These are phyloP conservation scores for Leptopterna dolabrata DNA, from an alignment of 2,888 invertebrate species.

Conservation along the genomic window DNA sequence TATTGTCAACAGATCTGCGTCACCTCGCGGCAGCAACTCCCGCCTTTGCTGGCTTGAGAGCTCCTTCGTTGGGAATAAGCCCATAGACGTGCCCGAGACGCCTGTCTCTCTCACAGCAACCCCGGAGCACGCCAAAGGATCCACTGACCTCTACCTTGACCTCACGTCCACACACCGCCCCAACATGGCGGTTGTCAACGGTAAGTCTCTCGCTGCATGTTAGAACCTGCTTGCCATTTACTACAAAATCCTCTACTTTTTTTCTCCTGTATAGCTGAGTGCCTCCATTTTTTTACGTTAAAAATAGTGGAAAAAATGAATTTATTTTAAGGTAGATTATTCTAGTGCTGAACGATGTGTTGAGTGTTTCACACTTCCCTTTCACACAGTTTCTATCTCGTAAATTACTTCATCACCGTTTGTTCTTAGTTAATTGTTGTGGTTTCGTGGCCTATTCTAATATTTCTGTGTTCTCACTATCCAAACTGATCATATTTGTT, in stretches of 20 bases:
- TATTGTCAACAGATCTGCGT: constrained; percentile 61
- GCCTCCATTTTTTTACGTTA: constrained; percentile 24
- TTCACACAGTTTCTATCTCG: constrained; percentile 13
- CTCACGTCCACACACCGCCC: constrained; percentile 60
- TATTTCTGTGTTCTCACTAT: background rate
- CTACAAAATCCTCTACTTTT: background rate
- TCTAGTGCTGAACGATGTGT: constrained; percentile 36
- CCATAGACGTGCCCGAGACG: constrained; percentile 86
- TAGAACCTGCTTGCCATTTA: constrained; percentile 35
- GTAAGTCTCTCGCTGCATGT: constrained; percentile 57
- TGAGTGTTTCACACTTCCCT: constrained; percentile 38
- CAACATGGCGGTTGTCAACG: constrained; percentile 61
- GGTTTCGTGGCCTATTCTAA: constrained; percentile 18
- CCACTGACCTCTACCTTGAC: constrained; percentile 62
- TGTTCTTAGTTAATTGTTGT: constrained; percentile 5
- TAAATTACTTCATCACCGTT: background rate
- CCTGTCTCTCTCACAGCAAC: constrained; percentile 69
- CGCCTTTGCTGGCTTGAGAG: constrained; percentile 91
- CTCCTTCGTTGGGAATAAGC: constrained; percentile 88
- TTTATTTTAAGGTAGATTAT: constrained; percentile 25
- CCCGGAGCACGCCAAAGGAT: constrained; percentile 55
- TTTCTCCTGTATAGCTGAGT: constrained; percentile 19
- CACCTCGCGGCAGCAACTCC: constrained; percentile 75
- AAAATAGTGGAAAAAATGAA: background rate
- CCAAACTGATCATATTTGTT: background rate